Percentiles rank a stretch among this genome's conserved stretches.
Evolutionary conservation across 2,888 invertebrate genomes (phyloP).

Genomic region (Lasioglossum lativentre): DNA sequence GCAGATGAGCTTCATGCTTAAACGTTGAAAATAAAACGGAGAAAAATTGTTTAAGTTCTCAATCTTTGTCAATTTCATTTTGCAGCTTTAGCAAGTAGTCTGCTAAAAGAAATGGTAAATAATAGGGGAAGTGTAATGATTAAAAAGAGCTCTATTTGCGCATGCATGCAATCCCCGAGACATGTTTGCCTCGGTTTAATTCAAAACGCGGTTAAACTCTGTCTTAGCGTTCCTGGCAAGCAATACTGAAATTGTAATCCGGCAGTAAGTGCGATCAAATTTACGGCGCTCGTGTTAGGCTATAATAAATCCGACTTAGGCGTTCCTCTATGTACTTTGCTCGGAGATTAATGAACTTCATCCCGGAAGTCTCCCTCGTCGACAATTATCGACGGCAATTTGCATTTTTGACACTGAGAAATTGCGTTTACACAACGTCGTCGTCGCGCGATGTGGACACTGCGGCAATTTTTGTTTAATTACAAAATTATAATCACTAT

Average conservation of each 20-base stretch:
- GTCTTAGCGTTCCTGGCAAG: background rate
- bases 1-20: no score
- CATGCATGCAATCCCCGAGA: background rate
- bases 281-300: background rate
- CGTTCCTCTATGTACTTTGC: background rate
- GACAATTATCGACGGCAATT: background rate
- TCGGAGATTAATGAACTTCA: constrained; percentile 19
- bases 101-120: background rate
- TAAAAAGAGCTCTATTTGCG: background rate
- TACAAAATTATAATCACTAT: background rate
- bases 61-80: background rate
- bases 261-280: constrained; percentile 3
- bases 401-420: background rate
- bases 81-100: background rate
- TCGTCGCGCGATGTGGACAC: background rate
- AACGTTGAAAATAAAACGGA: background rate
- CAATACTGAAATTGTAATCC: constrained; percentile 23
- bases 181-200: background rate
- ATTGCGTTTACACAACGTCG: background rate
- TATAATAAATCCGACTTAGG: background rate
- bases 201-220: background rate
- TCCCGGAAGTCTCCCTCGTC: background rate
- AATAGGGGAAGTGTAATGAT: no score
- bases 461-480: background rate
- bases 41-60: background rate